phyloP scores from a whole-genome alignment of 2,113 vertebrate genomes.

The Uropsilus gracilis region DNA sequence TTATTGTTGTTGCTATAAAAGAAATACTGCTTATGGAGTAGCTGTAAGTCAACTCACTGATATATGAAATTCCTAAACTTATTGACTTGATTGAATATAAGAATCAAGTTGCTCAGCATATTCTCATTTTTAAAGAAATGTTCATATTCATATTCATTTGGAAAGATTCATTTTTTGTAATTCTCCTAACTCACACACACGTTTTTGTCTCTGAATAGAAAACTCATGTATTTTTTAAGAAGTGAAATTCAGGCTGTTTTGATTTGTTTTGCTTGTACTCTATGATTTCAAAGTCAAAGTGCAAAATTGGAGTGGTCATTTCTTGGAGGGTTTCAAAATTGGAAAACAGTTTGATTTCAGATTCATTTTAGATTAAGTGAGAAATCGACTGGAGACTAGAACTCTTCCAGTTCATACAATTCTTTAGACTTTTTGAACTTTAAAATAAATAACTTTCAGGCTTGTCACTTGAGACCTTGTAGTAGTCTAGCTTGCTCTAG shows the following conservation, averaged over 20 bases:
- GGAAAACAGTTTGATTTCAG: slow-evolving; percentile 41
- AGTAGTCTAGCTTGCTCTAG: not conserved
- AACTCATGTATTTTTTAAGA: not conserved
- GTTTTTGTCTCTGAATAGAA: not conserved
- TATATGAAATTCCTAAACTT: slow-evolving; percentile 16
- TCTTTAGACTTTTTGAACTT: slow-evolving; percentile 38
- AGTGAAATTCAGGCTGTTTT: slow-evolving; percentile 30
- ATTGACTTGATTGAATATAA: not conserved
- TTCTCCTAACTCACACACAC: accelerated
- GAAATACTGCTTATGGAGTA: not conserved
- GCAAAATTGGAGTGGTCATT: slow-evolving; percentile 15
- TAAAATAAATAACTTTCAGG: slow-evolving; percentile 5
- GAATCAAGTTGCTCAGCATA: not conserved
- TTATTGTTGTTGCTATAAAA: slow-evolving; percentile 18
- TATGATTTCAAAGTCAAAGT: slow-evolving; percentile 23
- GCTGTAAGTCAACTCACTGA: not conserved
- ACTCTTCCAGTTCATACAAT: not conserved
- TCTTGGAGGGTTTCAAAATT: slow-evolving; percentile 46
- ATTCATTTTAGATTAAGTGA: slow-evolving; percentile 40
- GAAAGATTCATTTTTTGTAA: slow-evolving; percentile 35
- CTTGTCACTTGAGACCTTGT: not conserved
- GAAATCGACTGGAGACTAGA: not conserved
- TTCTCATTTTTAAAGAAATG: too few relatives aligned
- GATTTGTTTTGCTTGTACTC: not conserved
- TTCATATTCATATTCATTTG: slow-evolving; percentile 39